A percentile compares a stretch with the other conserved stretches of the same genome.
Conservation (phyloP, 1,140 invertebrate genomes). For the Drosophila nasuta region DNA sequence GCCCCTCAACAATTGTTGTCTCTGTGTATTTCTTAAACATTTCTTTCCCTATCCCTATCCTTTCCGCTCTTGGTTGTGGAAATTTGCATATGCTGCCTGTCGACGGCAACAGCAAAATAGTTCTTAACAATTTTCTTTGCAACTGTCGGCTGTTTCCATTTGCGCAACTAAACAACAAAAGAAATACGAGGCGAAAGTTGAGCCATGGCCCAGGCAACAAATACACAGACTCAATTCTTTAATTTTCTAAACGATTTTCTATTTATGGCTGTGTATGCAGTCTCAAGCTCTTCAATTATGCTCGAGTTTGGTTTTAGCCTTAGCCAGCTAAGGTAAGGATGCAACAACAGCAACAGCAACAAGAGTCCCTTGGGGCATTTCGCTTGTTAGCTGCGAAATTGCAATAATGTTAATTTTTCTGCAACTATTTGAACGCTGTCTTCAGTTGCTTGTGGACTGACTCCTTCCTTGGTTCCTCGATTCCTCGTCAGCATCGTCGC, state of each 20-base stretch:
- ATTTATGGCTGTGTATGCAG: conserved; percentile 53
- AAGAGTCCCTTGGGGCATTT: conserved; percentile 28
- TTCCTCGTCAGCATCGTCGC: conserved; percentile 49
- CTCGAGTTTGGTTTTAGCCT: conserved; percentile 2
- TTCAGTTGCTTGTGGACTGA: not conserved
- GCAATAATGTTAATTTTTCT: conserved; percentile 77
- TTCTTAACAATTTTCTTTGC: conserved; percentile 63
- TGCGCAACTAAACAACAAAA: conserved; percentile 38
- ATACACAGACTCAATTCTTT: conserved; percentile 50
- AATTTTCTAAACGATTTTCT: conserved; percentile 69
- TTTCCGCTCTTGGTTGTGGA: conserved; percentile 5
- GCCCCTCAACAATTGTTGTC: conserved; percentile 47
- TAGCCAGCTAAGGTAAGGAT: conserved; percentile 35
- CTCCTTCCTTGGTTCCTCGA: conserved; percentile 7
- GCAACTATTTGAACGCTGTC: conserved; percentile 59
- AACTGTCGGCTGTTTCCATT: conserved; percentile 63
- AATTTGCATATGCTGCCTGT: conserved; percentile 79
- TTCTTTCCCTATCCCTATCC: not conserved
- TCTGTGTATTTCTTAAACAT: conserved; percentile 40
- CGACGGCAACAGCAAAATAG: conserved; percentile 51
- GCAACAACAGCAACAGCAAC: not conserved
- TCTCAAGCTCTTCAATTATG: conserved; percentile 57
- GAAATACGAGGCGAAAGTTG: conserved; percentile 47
- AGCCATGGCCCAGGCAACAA: conserved; percentile 24
- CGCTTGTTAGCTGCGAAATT: conserved; percentile 67